A percentile compares a stretch with the other conserved stretches of the same genome.
Evolutionary conservation across 2,797 vertebrate species (phyloP).

Genomic region (Alosa sapidissima): DNA sequence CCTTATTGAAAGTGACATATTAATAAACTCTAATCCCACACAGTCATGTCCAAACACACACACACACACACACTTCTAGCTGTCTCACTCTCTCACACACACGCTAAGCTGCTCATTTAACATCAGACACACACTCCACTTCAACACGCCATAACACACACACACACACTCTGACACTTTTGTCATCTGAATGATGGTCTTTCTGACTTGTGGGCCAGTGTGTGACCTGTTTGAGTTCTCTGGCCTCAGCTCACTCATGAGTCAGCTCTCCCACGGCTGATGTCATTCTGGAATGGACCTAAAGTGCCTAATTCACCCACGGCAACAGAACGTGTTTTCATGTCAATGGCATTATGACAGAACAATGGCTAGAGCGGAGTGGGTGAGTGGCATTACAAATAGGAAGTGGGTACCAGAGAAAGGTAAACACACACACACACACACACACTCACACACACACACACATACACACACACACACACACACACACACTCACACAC

Average conservation of each 20-base stretch:
- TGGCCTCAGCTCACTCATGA: too few species aligned
- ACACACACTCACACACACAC: conserved; percentile 12
- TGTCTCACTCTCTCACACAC: too few species aligned
- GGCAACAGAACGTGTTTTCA: not conserved
- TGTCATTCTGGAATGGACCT: not conserved
- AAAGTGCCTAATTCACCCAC: not conserved
- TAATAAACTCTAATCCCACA: conserved; percentile 74
- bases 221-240: too few species aligned
- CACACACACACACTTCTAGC: not conserved
- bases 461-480: conserved; percentile 4
- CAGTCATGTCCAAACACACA: not conserved
- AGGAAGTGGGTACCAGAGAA: conserved; percentile 63
- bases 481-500: conserved; percentile 2
- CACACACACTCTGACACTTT: too few species aligned
- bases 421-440: conserved; percentile 37
- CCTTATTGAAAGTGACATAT: conserved; percentile 78
- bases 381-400: conserved; percentile 62
- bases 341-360: conserved; percentile 58
- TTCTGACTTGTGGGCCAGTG: too few species aligned
- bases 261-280: too few species aligned
- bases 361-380: conserved; percentile 68
- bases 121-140: too few species aligned
- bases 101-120: too few species aligned
- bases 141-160: too few species aligned
- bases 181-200: too few species aligned